phyloP scores from a whole-genome alignment of 2,113 vertebrate species.

The Polypterus bichir region DNA sequence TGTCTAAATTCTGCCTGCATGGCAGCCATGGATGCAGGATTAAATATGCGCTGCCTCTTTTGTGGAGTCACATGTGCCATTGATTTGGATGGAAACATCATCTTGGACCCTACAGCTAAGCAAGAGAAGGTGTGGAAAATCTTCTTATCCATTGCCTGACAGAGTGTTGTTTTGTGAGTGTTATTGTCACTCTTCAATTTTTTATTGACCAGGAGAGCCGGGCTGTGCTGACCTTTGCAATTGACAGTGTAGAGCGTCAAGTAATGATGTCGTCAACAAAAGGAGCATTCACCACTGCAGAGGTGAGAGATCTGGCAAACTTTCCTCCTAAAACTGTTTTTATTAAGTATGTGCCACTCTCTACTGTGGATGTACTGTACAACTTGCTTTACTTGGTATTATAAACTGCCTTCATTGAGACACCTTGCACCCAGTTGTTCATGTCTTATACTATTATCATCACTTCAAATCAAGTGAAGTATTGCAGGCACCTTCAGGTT shows the following conservation, averaged over 20 bases:
- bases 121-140: slow-evolving; percentile 66
- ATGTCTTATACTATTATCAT: no score
- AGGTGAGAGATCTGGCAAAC: slow-evolving; percentile 44
- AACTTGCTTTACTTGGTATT: no score
- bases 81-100: slow-evolving; percentile 43
- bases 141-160: no score
- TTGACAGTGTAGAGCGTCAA: slow-evolving; percentile 56
- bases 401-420: no score
- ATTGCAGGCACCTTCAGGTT: neutral
- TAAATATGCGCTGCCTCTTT: slow-evolving; percentile 73
- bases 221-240: slow-evolving; percentile 71
- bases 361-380: no score
- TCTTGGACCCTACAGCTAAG: slow-evolving; percentile 59
- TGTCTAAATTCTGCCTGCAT: slow-evolving; percentile 73
- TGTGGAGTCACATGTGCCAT: slow-evolving; percentile 77
- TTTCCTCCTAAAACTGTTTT: no score
- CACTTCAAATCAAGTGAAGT: neutral
- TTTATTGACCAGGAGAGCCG: slow-evolving; percentile 54
- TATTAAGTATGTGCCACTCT: no score
- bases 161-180: neutral
- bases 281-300: slow-evolving; percentile 64
- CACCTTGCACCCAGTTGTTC: no score
- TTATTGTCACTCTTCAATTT: neutral
- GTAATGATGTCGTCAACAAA: slow-evolving; percentile 67
- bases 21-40: slow-evolving; percentile 73